A percentile compares a stretch with the other conserved stretches of the same genome.
Conservation (phyloP, 1,140 invertebrate species). For the Subanguina moxae region DNA sequence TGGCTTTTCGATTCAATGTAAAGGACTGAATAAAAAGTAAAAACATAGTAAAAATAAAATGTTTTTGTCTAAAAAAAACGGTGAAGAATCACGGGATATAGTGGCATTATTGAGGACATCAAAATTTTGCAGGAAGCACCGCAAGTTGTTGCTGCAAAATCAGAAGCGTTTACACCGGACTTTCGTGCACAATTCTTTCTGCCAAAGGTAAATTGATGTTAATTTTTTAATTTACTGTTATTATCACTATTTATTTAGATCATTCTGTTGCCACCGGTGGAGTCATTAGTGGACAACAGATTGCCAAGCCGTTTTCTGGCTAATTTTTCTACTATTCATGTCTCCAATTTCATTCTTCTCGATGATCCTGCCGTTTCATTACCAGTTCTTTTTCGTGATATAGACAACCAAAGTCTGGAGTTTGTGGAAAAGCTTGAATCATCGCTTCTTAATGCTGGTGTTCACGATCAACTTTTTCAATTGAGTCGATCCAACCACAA, state of each 20-base stretch:
- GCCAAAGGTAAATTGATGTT: conserved; percentile 38
- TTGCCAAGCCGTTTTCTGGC: conserved; percentile 23
- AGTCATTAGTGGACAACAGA: conserved; percentile 1
- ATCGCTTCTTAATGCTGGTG: neutral
- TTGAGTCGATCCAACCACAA: neutral
- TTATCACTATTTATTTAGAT: neutral
- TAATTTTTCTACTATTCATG: conserved; percentile 17
- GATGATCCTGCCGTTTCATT: conserved; percentile 5
- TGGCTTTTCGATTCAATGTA: too few species aligned
- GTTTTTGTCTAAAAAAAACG: too few species aligned
- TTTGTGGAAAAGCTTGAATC: neutral
- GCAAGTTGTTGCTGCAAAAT: conserved; percentile 2
- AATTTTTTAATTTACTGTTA: neutral
- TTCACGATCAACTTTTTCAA: neutral
- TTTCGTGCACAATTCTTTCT: conserved; percentile 44
- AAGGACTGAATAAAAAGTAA: too few species aligned
- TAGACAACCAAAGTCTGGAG: neutral
- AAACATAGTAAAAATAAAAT: too few species aligned
- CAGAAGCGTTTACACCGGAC: neutral
- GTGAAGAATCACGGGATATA: too few species aligned
- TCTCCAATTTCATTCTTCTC: conserved; percentile 19
- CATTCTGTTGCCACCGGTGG: neutral
- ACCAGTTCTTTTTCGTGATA: neutral
- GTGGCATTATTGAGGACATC: too few species aligned
- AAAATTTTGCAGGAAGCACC: conserved; percentile 19